A percentile compares a stretch with the other conserved stretches of the same genome.
These are phyloP conservation scores for Polypterus bichir DNA, from an alignment of 2,113 vertebrate genomes.

Conservation along the genomic window DNA sequence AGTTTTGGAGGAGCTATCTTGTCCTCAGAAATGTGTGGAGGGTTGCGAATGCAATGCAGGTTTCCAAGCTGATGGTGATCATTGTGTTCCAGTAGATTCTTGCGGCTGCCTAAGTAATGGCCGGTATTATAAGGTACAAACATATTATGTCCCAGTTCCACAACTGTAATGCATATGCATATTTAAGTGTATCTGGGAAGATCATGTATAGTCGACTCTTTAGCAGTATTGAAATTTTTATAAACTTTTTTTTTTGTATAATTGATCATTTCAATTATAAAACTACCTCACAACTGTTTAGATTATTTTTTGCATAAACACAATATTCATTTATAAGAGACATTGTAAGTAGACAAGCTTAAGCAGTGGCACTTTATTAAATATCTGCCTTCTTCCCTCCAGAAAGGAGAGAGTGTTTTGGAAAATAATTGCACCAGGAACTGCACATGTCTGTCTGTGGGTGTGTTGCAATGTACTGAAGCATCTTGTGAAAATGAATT, in stretches of 20 bases:
- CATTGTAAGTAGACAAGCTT: no score
- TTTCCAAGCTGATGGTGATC: constrained; percentile 19
- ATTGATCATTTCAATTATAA: no score
- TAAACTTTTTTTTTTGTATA: not conserved
- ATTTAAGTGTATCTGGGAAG: not conserved
- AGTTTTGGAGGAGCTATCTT: constrained; percentile 6
- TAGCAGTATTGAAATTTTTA: not conserved
- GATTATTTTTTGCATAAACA: no score
- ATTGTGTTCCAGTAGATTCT: constrained; percentile 19
- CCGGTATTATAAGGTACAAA: constrained; percentile 19
- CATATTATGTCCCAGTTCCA: no score
- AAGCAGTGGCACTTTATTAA: no score
- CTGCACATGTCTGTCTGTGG: constrained; percentile 25
- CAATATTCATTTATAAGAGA: no score
- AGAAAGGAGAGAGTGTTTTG: constrained; percentile 19
- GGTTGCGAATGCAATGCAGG: constrained; percentile 27
- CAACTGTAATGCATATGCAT: not conserved
- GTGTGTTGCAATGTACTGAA: no score
- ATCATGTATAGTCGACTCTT: not conserved
- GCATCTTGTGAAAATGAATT: no score
- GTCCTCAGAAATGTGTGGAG: constrained; percentile 22
- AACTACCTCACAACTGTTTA: no score
- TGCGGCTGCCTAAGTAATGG: constrained; percentile 25
- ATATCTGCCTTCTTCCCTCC: constrained; percentile 5
- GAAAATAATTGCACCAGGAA: constrained; percentile 18